Percentiles rank a stretch among this genome's conserved stretches.
These are phyloP conservation scores for Camponotus pennsylvanicus DNA, from an alignment of 1,140 invertebrate species.

Conservation along the genomic window DNA sequence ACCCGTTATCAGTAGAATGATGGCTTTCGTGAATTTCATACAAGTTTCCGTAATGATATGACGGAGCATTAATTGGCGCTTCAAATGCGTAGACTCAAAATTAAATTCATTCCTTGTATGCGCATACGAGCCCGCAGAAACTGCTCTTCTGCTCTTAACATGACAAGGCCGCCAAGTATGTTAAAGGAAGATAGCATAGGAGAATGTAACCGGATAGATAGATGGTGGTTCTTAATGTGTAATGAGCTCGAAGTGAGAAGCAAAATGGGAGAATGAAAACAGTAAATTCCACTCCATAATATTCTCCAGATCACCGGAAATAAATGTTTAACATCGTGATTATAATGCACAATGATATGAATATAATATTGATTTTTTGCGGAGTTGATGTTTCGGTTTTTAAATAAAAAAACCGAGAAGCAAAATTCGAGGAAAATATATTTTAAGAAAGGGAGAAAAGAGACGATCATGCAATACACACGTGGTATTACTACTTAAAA, in stretches of 20 bases:
- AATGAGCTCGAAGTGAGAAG: slow-evolving; percentile 37
- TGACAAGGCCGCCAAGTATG: not conserved
- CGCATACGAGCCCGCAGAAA: not conserved
- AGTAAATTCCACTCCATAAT: slow-evolving; percentile 1
- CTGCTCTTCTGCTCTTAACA: slow-evolving; percentile 12
- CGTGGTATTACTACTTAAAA: not conserved
- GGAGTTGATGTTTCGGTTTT: not conserved
- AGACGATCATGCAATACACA: not conserved
- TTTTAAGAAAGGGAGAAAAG: not conserved
- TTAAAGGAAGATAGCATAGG: not conserved
- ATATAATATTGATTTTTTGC: not conserved
- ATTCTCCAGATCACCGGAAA: slow-evolving; percentile 33
- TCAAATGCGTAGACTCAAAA: slow-evolving; percentile 57
- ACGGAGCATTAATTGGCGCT: slow-evolving; percentile 26
- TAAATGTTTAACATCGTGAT: slow-evolving; percentile 23
- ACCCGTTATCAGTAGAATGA: not conserved
- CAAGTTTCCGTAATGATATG: slow-evolving; percentile 7
- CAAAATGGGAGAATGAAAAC: not conserved
- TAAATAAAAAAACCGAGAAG: not conserved
- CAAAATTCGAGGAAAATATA: not conserved
- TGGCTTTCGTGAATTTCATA: not conserved
- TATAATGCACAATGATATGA: not conserved
- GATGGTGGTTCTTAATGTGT: not conserved
- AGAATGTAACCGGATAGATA: not conserved
- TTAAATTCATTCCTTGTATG: slow-evolving; percentile 56